A percentile compares a stretch with the other conserved stretches of the same genome.
phyloP scores from a whole-genome alignment of 2,113 vertebrate genomes.

The Cyanoderma ruficeps region DNA sequence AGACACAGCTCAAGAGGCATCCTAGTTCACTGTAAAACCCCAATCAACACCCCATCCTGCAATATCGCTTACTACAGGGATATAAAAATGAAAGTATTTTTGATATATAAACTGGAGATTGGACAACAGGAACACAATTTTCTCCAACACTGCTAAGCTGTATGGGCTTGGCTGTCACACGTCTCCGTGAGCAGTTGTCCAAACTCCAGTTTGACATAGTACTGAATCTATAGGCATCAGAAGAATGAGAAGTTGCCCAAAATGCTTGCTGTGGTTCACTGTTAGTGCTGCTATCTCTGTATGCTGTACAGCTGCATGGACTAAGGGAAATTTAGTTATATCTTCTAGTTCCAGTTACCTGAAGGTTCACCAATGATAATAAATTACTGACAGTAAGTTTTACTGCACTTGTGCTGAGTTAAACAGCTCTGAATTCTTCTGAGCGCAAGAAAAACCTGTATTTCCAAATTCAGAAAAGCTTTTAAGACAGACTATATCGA shows the following conservation, averaged over 20 bases:
- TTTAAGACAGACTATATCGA: neutral
- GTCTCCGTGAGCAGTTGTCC: neutral
- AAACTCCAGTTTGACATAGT: neutral
- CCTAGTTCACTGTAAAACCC: neutral
- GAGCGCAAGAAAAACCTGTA: neutral
- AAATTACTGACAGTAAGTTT: neutral
- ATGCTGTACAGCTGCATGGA: neutral
- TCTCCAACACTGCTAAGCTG: neutral
- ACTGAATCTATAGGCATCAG: neutral
- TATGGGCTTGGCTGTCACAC: neutral
- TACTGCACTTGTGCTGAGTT: neutral
- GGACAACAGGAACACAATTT: neutral
- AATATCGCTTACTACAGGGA: neutral
- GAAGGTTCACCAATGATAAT: neutral
- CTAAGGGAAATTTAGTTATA: neutral
- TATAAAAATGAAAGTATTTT: neutral
- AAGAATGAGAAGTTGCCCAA: neutral
- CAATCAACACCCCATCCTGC: fast-evolving
- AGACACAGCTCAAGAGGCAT: neutral
- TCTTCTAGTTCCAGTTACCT: neutral
- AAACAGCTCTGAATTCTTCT: neutral
- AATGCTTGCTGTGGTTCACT: neutral
- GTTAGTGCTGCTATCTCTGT: neutral
- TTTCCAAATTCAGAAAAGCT: neutral
- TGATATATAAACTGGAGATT: neutral